Evolutionary conservation across 2,113 vertebrate species (phyloP).

Genomic region (Spea bombifrons): DNA sequence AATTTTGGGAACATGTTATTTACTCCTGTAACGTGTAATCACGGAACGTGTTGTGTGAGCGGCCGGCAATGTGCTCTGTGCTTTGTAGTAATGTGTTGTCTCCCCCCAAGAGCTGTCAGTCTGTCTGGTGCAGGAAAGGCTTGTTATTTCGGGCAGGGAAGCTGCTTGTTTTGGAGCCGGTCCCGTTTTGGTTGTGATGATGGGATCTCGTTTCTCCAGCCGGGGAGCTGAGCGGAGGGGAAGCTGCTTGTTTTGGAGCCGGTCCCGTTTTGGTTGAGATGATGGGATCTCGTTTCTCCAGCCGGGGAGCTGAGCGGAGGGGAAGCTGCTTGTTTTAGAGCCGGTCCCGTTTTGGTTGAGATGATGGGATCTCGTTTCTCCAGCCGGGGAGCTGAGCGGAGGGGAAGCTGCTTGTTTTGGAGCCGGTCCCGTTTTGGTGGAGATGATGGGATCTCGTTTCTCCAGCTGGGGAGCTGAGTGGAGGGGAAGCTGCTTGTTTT

Average conservation of each 20-base stretch:
- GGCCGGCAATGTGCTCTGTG: not conserved
- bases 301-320: no score
- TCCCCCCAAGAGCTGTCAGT: not conserved
- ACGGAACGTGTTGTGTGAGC: not conserved
- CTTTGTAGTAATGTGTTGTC: not conserved
- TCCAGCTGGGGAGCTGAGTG: not conserved
- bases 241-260: not conserved
- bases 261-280: not conserved
- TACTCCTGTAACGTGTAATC: not conserved
- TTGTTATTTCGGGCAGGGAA: slow-evolving; percentile 17
- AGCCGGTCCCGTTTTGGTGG: no score
- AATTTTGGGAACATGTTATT: not conserved
- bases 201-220: slow-evolving; percentile 5
- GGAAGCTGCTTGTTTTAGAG: no score
- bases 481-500: slow-evolving; percentile 5
- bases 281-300: no score
- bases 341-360: not conserved
- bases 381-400: no score
- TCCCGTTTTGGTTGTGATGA: not conserved
- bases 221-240: not conserved
- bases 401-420: no score
- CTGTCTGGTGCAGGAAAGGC: slow-evolving; percentile 9
- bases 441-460: no score
- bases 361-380: no score
- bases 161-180: slow-evolving; percentile 31